phyloP scores from a whole-genome alignment of 2,113 vertebrate species.

The Xiphias gladius region DNA sequence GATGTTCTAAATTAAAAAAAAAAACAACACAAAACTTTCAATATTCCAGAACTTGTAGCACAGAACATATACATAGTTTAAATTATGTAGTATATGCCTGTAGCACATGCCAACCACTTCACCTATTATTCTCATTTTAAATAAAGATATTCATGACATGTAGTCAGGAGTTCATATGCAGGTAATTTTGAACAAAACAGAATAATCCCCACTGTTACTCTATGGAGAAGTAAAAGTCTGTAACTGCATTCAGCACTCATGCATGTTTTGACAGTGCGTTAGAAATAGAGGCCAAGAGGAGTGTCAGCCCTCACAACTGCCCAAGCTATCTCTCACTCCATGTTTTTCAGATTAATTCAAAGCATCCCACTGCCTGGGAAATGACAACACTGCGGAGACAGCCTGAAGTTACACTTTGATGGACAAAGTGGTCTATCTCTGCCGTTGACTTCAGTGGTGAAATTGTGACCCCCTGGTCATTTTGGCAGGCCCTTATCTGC shows the following conservation, averaged over 20 bases:
- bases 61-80: too few relatives aligned
- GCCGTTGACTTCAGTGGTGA: slow-evolving; percentile 72
- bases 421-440: slow-evolving; percentile 77
- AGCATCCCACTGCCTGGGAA: slow-evolving; percentile 70
- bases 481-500: slow-evolving; percentile 73
- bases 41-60: background rate
- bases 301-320: slow-evolving; percentile 46
- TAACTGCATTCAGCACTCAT: slow-evolving; percentile 39
- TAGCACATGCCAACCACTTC: background rate
- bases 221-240: slow-evolving; percentile 46
- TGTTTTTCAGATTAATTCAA: slow-evolving; percentile 80
- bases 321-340: slow-evolving; percentile 63
- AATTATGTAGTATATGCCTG: background rate
- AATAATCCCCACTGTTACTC: slow-evolving; percentile 34
- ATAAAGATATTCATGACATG: slow-evolving; percentile 25
- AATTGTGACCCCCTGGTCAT: slow-evolving; percentile 77
- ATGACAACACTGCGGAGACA: slow-evolving; percentile 75
- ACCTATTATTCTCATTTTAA: background rate
- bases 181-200: slow-evolving; percentile 25
- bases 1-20: background rate
- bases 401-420: slow-evolving; percentile 83
- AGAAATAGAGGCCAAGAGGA: slow-evolving; percentile 65
- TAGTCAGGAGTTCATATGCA: slow-evolving; percentile 10
- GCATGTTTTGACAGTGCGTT: slow-evolving; percentile 56
- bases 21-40: background rate